Conservation (phyloP, 2,797 vertebrate genomes). For the Paramormyrops hopkinsi region DNA sequence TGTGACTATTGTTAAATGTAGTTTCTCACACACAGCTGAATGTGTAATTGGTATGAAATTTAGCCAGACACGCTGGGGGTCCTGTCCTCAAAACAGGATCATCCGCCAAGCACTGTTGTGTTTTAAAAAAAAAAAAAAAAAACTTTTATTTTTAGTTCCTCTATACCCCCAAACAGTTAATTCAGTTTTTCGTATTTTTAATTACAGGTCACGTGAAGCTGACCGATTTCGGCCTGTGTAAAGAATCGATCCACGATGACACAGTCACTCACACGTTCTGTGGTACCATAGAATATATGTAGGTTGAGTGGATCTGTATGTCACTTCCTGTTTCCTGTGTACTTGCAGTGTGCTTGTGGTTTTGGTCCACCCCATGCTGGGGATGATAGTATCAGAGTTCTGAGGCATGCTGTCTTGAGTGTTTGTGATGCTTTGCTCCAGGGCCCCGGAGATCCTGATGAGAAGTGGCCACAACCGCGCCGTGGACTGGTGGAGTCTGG, state of each 20-base stretch:
- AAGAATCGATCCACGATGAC: conserved; percentile 97
- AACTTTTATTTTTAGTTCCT: not conserved
- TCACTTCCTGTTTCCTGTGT: not conserved
- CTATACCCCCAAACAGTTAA: not conserved
- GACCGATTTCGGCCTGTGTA: conserved; percentile 85
- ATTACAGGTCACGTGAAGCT: conserved; percentile 78
- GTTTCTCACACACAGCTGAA: not conserved
- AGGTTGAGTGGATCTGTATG: conserved; percentile 47
- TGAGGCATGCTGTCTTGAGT: not conserved
- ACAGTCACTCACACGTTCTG: conserved; percentile 98
- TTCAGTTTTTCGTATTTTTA: not conserved
- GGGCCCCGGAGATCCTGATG: conserved; percentile 98
- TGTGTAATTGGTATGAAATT: not conserved
- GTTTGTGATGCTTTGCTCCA: conserved; percentile 40
- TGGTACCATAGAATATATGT: conserved; percentile 99
- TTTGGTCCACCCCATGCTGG: not conserved
- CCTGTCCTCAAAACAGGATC: not conserved
- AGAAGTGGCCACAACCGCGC: conserved; percentile 97
- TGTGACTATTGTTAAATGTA: not conserved
- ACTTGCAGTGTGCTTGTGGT: not conserved
- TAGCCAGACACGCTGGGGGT: not conserved
- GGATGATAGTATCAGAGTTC: not conserved
- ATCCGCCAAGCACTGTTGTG: not conserved
- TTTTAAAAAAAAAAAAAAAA: not conserved
- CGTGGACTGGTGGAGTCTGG: conserved; percentile 99